phyloP scores from a whole-genome alignment of 92 coral and sea anemone genomes.

The Montipora capitata region DNA sequence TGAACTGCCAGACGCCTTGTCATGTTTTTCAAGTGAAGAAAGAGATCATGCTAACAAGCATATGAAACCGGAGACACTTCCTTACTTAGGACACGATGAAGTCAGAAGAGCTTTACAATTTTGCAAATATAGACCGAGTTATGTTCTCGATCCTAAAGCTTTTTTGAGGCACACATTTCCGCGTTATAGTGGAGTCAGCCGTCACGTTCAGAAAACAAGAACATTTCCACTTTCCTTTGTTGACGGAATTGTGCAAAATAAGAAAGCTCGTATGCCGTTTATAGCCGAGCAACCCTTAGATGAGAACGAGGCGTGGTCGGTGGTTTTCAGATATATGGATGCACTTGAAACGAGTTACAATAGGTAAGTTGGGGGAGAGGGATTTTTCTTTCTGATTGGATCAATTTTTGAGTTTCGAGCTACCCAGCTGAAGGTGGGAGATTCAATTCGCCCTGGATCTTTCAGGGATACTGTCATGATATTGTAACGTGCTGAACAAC shows the following conservation, averaged over 20 bases:
- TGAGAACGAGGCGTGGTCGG: constrained; percentile 39
- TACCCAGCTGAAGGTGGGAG: too few relatives aligned
- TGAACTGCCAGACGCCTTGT: not conserved
- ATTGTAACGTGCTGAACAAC: too few relatives aligned
- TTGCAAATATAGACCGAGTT: constrained; percentile 41
- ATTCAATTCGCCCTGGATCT: too few relatives aligned
- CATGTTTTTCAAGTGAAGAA: not conserved
- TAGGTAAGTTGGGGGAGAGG: constrained; percentile 38
- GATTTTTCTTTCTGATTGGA: too few relatives aligned
- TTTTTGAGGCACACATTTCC: not conserved
- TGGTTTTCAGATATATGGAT: constrained; percentile 43
- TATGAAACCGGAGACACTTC: not conserved
- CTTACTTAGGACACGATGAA: not conserved
- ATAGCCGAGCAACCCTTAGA: constrained; percentile 37
- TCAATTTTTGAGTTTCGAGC: too few relatives aligned
- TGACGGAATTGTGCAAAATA: not conserved
- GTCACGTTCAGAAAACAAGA: constrained; percentile 21
- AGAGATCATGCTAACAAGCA: not conserved
- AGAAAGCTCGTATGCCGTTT: not conserved
- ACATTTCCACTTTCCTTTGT: not conserved
- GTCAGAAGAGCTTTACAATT: constrained; percentile 6
- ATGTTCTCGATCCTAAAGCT: constrained; percentile 19
- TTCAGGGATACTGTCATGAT: too few relatives aligned
- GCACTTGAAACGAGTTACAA: constrained; percentile 35
- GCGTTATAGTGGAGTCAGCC: constrained; percentile 29